A percentile compares a stretch with the other conserved stretches of the same genome.
Conservation (phyloP, 2,113 vertebrate genomes). For the Brevimyrus niger region DNA sequence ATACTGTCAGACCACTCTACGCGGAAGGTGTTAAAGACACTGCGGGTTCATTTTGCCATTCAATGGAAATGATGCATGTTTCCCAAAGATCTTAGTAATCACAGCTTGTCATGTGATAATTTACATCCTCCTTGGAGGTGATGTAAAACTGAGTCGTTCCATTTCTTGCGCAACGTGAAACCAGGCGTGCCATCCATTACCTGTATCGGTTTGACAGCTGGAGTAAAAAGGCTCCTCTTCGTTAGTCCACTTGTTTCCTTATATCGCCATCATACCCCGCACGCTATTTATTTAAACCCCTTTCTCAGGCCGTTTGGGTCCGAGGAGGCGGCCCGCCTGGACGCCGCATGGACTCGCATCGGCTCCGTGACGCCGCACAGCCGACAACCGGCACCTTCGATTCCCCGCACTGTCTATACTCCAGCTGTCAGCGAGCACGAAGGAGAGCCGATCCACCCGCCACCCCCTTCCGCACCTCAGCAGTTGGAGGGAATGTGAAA, state of each 20-base stretch:
- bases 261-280: neutral
- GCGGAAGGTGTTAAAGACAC: neutral
- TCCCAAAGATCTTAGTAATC: neutral
- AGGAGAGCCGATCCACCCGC: neutral
- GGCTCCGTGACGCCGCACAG: neutral
- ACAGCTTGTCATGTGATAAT: neutral
- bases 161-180: neutral
- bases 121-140: neutral
- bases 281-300: neutral
- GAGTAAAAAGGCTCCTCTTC: neutral
- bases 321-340: neutral
- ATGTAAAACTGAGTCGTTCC: neutral
- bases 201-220: neutral
- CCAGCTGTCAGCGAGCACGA: neutral
- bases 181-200: neutral
- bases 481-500: neutral
- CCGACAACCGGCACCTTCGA: neutral
- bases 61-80: neutral
- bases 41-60: neutral
- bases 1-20: constrained; percentile 16
- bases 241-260: neutral
- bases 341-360: neutral
- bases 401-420: neutral
- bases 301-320: neutral
- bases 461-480: neutral